Base-by-base conservation (phyloP, 2,113 vertebrate genomes). In the Cyphomyrus plagiostoma region DNA sequence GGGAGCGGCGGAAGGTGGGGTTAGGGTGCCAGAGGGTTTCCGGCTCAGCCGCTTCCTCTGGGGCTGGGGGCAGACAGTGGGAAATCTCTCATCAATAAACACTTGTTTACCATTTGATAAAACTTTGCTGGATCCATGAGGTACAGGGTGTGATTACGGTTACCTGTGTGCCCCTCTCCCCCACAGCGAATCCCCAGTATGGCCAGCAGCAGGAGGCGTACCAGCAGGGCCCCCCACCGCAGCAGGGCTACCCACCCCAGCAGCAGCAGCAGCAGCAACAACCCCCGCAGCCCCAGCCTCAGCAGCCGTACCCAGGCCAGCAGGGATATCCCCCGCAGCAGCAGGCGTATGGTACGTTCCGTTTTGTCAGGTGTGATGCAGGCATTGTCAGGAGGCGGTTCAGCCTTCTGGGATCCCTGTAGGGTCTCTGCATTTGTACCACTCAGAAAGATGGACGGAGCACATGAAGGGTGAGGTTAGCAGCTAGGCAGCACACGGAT, bases 1-100 rank as follows among this genome's bases (percentile, higher is more conserved):
- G 97, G 98, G 97, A 95, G 96, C 98, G 94, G 97, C 98, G 95
- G 98, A 99, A 97, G 98, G 98, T 98, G 98, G 98, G 97, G 92
- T 96, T 17, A 53, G 30, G 8, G n/a, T 19, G 21, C 56, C 53
- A 9, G 53, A 42, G 30, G 35, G 53, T 2, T 26, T 42, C 17
- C 10, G 21, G 86, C 42, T 66, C 17, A 23, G 21, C 21, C 21
- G 21, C 19, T 58, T 23, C 23, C 53, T 23, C 53, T 58, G 26
- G 26, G 7, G 0, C 48, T 1, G 13, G 62, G 62, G 62, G n/a
- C 26, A 13, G n/a, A 30, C 3, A 11, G 10, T 1, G 42, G 23
- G 21, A 84, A 48, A 84, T 84, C 45, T 46, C 39, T 48, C 17
- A 17, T 84, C 17, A 21, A 39, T 77, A 45, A 45, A n/a, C 42